A percentile compares a stretch with the other conserved stretches of the same genome.
These are phyloP conservation scores for Tenthredo amoena DNA, from an alignment of 2,888 invertebrate genomes.

Conservation along the genomic window DNA sequence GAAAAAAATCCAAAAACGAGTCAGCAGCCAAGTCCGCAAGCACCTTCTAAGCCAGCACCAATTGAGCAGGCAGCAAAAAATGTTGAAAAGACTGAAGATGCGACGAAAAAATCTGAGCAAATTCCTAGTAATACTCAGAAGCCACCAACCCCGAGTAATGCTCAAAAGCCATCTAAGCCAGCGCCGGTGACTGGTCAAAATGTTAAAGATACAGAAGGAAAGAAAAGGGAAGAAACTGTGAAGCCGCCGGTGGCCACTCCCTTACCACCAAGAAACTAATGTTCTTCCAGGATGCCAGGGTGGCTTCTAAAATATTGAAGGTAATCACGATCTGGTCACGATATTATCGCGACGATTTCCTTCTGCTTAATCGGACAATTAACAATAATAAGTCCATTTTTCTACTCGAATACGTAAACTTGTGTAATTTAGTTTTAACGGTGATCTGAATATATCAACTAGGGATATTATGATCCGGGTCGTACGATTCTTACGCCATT, in stretches of 20 bases:
- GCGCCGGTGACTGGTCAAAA: not conserved
- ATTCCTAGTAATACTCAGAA: not conserved
- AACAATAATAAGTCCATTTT: not conserved
- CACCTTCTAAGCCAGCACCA: not conserved
- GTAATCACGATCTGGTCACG: not conserved
- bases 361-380: not conserved
- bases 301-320: not conserved
- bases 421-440: conserved; percentile 17
- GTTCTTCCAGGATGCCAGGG: not conserved
- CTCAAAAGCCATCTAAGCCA: not conserved
- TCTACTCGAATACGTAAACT: not conserved
- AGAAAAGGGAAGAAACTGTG: not conserved
- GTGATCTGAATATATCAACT: not conserved
- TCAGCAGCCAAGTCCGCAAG: not conserved
- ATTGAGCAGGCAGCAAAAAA: not conserved
- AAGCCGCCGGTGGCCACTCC: not conserved
- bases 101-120: not conserved
- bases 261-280: not conserved
- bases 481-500: not conserved
- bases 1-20: not conserved
- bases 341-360: not conserved
- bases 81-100: not conserved
- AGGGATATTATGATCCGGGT: not conserved
- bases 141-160: not conserved
- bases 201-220: not conserved